A percentile compares a stretch with the other conserved stretches of the same genome.
These are phyloP conservation scores for pig (Sus scrofa) DNA, from an alignment of 2,113 vertebrate genomes.

Conservation along the genomic window T2T-Sscrofa CM000827.6:86493001-86493500, in stretches of 20 bases:
- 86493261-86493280: fast-evolving
- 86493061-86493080: background rate
- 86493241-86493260: background rate
- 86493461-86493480: background rate
- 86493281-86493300: fast-evolving
- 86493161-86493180: background rate
- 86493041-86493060: no score
- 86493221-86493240: background rate
- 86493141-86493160: background rate
- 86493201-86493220: background rate
- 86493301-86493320: background rate
- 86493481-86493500: background rate
- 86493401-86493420: no score
- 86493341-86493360: background rate
- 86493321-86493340: background rate
- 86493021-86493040: background rate
- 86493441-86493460: background rate
- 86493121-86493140: background rate
- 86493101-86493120: background rate
- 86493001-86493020: background rate
- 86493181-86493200: background rate
- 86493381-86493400: background rate
- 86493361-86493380: background rate
- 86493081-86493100: background rate
- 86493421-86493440: background rate